Evolutionary conservation across 2,888 invertebrate species (phyloP), one percentile per base, ranked within the genome.

Genomic region (Ophion slaviceki): DNA sequence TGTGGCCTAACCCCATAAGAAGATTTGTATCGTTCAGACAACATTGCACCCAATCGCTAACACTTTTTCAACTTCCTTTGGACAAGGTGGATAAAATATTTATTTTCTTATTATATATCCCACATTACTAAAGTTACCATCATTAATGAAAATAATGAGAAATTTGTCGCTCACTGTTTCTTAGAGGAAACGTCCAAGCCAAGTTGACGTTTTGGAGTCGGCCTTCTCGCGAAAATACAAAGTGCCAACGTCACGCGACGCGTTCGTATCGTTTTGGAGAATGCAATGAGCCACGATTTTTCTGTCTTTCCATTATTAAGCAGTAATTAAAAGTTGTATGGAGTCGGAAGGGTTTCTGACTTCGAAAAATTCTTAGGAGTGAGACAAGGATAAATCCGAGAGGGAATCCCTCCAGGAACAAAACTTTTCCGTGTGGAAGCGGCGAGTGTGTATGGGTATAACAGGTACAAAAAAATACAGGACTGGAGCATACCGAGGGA

Each of bases 401-500:
- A 61, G 40, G 20, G 32, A 47, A 67, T 72, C 64, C 59, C 14
- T 57, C 28, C 28, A 32, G 62, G 72, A 72, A 72, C 10, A 17
- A 47, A 82, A 72, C 47, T 82, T 77, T n/a, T 14, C 47, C 72
- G 66, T 61, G 72, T 53, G 28, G 28, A 64, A 76, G 66, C 32
- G 57, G 40, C 64, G 24, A 78, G 59, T 81, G 59, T 28, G 59
- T 45, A 36, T 45, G 28, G 14, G 61, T 32, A 61, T n/a, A 24
- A 70, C 36, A 47, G 7, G 47, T n/a, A 79, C 70, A 68, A 47
- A 71, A 70, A 70, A 32, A 66, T 70, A 66, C 74, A 77, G 80
- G 36, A 68, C 59, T 24, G 47, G 59, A 40, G 72, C 75, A 61
- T 79, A 78, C 64, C 59, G 36, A 85, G 82, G 82, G 80, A 78